These are phyloP conservation scores for Lucinisca nassula DNA, from an alignment of 2,888 invertebrate species.

Conservation along the genomic window DNA sequence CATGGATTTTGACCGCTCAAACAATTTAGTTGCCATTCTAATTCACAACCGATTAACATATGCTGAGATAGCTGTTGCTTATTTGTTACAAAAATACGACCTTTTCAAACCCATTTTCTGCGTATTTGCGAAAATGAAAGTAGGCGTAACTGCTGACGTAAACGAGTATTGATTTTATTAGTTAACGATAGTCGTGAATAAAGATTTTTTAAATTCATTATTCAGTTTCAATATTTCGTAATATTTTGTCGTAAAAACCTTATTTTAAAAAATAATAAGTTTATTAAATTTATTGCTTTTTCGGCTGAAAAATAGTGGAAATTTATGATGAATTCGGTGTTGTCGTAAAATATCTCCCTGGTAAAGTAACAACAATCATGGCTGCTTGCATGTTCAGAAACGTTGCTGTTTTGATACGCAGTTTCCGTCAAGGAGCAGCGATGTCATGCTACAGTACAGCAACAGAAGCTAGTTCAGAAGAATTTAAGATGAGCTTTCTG, in stretches of 20 bases:
- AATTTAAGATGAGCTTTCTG: constrained; percentile 62
- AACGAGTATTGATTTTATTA: neutral
- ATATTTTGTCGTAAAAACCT: too few relatives aligned
- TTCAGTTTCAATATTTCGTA: too few relatives aligned
- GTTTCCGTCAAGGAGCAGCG: constrained; percentile 8
- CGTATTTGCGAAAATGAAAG: constrained; percentile 54
- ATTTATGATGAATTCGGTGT: neutral
- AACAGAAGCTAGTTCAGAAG: constrained; percentile 37
- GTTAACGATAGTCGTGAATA: neutral
- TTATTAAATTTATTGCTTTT: too few relatives aligned
- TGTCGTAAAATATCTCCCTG: neutral
- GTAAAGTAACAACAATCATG: neutral
- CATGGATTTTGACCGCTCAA: constrained; percentile 77
- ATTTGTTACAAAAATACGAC: too few relatives aligned
- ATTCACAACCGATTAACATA: too few relatives aligned
- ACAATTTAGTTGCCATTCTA: constrained; percentile 64
- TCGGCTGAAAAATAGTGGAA: too few relatives aligned
- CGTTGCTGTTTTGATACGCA: neutral
- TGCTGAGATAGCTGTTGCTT: too few relatives aligned
- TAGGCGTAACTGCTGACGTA: constrained; percentile 58
- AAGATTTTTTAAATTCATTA: too few relatives aligned
- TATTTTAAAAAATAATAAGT: too few relatives aligned
- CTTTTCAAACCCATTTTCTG: neutral
- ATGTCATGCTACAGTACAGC: constrained; percentile 19
- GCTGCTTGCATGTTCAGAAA: constrained; percentile 15